phyloP scores from a whole-genome alignment of 2,888 invertebrate genomes.

The Belgica antarctica region DNA sequence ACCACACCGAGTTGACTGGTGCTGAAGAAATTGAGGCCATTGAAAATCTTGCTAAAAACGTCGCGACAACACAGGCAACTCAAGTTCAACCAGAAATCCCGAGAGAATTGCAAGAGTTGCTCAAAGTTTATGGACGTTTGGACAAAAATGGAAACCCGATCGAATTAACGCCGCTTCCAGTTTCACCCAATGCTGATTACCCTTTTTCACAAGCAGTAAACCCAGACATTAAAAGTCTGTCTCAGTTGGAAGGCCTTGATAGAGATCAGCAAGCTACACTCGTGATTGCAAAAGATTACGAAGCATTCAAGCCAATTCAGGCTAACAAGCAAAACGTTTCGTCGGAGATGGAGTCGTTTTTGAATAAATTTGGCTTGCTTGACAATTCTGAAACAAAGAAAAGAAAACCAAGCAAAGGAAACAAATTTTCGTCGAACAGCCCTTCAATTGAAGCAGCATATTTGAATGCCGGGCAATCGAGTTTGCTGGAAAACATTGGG shows the following conservation, averaged over 20 bases:
- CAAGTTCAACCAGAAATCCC: conserved; percentile 46
- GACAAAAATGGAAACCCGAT: conserved; percentile 39
- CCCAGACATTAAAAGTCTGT: background rate
- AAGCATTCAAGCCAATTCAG: conserved; percentile 54
- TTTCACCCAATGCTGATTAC: too few relatives aligned
- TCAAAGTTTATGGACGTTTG: conserved; percentile 56
- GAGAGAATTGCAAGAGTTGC: conserved; percentile 52
- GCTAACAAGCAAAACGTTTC: conserved; percentile 47
- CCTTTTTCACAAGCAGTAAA: background rate
- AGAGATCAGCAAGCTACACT: conserved; percentile 47
- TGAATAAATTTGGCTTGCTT: conserved; percentile 54
- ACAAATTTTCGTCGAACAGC: conserved; percentile 6
- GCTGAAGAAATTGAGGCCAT: conserved; percentile 52
- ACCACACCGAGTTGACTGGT: conserved; percentile 51
- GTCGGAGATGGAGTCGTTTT: conserved; percentile 53
- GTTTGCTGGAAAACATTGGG: conserved; percentile 52
- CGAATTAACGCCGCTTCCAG: conserved; percentile 13
- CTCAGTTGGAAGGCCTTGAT: conserved; percentile 38
- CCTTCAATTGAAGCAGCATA: conserved; percentile 51
- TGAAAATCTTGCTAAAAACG: conserved; percentile 51
- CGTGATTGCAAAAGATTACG: conserved; percentile 52
- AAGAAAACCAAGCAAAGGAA: conserved; percentile 36
- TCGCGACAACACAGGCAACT: conserved; percentile 46
- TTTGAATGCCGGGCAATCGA: conserved; percentile 51
- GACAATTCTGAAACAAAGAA: conserved; percentile 7